phyloP scores from a whole-genome alignment of 2,113 vertebrate species.

The Empidonax traillii region DNA sequence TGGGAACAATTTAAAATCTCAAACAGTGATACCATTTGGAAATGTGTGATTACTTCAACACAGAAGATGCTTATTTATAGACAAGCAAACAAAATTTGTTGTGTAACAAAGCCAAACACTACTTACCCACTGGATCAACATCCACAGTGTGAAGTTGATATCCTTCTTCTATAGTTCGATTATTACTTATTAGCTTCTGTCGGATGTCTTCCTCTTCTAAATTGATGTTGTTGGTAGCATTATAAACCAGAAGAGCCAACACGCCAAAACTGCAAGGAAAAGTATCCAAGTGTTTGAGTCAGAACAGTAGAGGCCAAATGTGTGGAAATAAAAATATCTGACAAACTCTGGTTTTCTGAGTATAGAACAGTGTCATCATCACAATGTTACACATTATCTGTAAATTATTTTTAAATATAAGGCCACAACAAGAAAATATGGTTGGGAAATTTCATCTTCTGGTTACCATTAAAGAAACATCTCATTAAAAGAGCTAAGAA shows the following conservation, averaged over 20 bases:
- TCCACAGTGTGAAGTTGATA: conserved; percentile 64
- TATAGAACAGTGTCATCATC: background rate
- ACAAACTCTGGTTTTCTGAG: background rate
- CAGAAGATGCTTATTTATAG: background rate
- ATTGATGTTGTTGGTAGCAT: conserved; percentile 73
- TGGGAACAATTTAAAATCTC: background rate
- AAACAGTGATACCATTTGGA: background rate
- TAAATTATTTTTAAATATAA: background rate
- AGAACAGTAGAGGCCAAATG: conserved; percentile 2
- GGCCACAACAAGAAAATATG: background rate
- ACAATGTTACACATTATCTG: background rate
- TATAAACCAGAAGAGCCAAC: conserved; percentile 85
- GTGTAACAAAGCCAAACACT: background rate
- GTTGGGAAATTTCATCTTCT: background rate
- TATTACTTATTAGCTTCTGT: conserved; percentile 66
- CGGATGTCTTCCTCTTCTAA: conserved; percentile 75
- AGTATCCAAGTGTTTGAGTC: conserved; percentile 1
- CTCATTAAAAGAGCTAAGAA: background rate
- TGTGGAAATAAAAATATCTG: conserved; percentile 13
- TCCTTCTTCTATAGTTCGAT: conserved; percentile 59
- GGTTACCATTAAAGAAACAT: background rate
- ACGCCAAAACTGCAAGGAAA: conserved; percentile 72
- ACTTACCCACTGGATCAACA: conserved; percentile 81
- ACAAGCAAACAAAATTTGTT: background rate
- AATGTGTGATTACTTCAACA: background rate